Percentiles rank a stretch among this genome's conserved stretches.
Conservation (phyloP, 2,113 vertebrate species). For the Micronycteris hirsuta region DNA sequence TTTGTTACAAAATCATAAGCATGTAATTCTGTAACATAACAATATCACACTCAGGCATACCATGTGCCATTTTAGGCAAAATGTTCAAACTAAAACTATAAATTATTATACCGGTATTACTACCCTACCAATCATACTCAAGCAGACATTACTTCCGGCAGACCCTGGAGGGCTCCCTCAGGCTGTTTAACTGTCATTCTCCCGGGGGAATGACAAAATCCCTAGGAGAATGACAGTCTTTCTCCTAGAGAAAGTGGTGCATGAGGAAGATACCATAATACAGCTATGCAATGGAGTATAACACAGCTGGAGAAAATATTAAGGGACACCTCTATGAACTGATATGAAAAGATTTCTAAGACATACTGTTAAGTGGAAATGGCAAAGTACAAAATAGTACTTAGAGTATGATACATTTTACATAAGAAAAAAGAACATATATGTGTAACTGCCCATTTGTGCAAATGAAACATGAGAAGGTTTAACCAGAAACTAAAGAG, state of each 20-base stretch:
- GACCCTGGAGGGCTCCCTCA: not conserved
- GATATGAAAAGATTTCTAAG: not conserved
- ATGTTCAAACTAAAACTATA: too few relatives aligned
- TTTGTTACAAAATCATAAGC: too few relatives aligned
- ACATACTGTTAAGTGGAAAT: not conserved
- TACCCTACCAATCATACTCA: too few relatives aligned
- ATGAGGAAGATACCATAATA: not conserved
- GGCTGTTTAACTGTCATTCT: not conserved
- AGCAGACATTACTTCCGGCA: too few relatives aligned
- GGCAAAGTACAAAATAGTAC: not conserved
- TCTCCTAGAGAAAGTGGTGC: not conserved
- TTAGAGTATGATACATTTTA: not conserved
- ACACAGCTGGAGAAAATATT: not conserved
- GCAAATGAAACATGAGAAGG: not conserved
- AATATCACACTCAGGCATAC: too few relatives aligned
- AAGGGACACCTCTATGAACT: not conserved
- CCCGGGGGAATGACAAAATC: too few relatives aligned
- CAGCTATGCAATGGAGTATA: not conserved
- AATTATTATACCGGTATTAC: too few relatives aligned
- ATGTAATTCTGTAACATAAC: too few relatives aligned
- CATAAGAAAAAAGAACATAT: not conserved
- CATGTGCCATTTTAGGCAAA: too few relatives aligned
- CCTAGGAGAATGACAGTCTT: not conserved
- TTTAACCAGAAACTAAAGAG: not conserved
- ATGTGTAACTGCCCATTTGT: not conserved